Conservation (phyloP, 2,113 vertebrate species). For the Phylloscopus trochiloides region DNA sequence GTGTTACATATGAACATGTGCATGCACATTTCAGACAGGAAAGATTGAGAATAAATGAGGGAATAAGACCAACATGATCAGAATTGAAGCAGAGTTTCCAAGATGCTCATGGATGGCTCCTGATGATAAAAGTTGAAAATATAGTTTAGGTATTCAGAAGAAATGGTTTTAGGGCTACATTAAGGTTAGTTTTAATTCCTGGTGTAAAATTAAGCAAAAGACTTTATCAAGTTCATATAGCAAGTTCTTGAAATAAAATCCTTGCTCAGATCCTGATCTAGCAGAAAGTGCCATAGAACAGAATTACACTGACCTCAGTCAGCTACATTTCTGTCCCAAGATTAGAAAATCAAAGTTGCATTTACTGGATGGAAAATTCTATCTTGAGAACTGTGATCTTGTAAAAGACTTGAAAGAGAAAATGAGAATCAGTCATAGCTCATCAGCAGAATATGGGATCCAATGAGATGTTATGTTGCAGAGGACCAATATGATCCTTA, state of each 20-base stretch:
- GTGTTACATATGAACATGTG: background rate
- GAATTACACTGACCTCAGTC: background rate
- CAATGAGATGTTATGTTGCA: background rate
- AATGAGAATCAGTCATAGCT: background rate
- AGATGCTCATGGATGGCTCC: background rate
- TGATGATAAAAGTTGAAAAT: background rate
- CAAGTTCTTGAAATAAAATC: background rate
- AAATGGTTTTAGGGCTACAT: background rate
- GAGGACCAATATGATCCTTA: background rate
- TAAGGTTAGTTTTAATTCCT: background rate
- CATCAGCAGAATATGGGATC: background rate
- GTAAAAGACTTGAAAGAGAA: background rate
- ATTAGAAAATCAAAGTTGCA: constrained; percentile 15
- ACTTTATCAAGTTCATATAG: background rate
- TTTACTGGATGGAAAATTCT: constrained; percentile 1
- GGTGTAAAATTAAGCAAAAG: background rate
- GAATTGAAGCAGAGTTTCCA: background rate
- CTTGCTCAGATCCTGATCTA: background rate
- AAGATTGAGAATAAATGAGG: background rate
- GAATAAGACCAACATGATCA: background rate
- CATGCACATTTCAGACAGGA: background rate
- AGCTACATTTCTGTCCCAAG: background rate
- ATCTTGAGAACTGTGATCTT: background rate
- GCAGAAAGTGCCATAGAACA: background rate
- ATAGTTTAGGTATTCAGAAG: background rate